These are phyloP conservation scores for Paramormyrops hopkinsi DNA, from an alignment of 2,797 vertebrate genomes.

Conservation along the genomic window DNA sequence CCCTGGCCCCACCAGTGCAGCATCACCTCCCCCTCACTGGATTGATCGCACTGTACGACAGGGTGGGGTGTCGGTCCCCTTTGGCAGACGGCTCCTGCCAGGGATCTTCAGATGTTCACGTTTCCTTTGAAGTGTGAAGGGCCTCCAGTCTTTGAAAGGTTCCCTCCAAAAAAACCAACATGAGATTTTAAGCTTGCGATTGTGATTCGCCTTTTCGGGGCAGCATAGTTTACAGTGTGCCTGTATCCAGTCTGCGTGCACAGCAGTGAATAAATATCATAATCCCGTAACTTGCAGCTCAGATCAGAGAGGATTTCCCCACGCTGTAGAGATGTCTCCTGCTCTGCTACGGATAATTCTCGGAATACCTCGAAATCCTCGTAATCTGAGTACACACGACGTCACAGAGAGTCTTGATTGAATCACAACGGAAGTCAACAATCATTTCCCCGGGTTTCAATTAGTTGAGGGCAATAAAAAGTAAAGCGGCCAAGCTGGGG, in stretches of 20 bases:
- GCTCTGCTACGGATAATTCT: neutral
- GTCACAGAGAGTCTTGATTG: neutral
- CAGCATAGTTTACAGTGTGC: neutral
- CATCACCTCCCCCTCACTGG: neutral
- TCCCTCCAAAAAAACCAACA: neutral
- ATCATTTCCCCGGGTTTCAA: neutral
- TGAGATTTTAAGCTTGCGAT: neutral
- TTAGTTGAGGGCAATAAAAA: neutral
- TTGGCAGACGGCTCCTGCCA: neutral
- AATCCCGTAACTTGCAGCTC: neutral
- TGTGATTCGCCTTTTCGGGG: neutral
- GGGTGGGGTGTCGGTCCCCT: neutral
- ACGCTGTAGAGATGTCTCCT: neutral
- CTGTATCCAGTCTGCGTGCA: neutral
- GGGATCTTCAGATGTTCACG: neutral
- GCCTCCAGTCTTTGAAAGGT: neutral
- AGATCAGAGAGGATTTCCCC: neutral
- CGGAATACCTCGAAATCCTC: neutral
- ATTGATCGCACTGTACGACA: neutral
- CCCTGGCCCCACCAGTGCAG: neutral
- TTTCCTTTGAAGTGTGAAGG: constrained; percentile 2
- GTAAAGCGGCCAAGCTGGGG: neutral
- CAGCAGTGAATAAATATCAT: neutral
- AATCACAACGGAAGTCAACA: neutral
- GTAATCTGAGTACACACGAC: neutral